These are phyloP conservation scores for Oreochromis mossambicus DNA, from an alignment of 2,797 vertebrate genomes.

Conservation along the genomic window DNA sequence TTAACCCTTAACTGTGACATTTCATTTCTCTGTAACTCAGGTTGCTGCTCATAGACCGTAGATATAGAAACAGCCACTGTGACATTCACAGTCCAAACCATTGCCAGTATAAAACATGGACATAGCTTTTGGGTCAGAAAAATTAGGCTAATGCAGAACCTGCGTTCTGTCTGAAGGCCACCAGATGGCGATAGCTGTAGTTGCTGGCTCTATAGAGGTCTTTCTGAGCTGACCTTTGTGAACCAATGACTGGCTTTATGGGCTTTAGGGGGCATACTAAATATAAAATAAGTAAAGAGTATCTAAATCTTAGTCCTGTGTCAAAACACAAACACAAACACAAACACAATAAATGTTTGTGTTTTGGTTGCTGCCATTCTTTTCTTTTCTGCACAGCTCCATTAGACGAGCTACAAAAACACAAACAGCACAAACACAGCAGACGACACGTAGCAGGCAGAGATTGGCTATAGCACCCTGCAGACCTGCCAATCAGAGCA, in stretches of 20 bases:
- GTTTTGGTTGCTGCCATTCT: not conserved
- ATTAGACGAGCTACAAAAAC: not conserved
- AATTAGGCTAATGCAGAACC: not conserved
- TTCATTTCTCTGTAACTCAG: not conserved
- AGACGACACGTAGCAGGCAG: not conserved
- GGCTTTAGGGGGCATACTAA: not conserved
- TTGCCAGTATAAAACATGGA: not conserved
- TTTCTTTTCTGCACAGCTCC: not conserved
- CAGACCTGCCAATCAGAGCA: not conserved
- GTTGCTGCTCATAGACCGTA: not conserved
- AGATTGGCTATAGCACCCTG: not conserved
- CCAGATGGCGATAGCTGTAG: not conserved
- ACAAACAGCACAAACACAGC: not conserved
- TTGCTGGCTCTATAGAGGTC: not conserved
- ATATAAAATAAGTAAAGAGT: not conserved
- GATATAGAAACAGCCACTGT: too few species aligned
- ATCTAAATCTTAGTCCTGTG: not conserved
- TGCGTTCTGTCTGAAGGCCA: not conserved
- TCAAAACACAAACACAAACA: fast-evolving
- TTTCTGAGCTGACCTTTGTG: not conserved
- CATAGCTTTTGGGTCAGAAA: not conserved
- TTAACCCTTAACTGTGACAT: not conserved
- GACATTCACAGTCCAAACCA: not conserved
- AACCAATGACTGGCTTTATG: not conserved
- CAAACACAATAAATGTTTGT: not conserved